phyloP scores from a whole-genome alignment of 2,113 vertebrate genomes.

The Circaetus gallicus region DNA sequence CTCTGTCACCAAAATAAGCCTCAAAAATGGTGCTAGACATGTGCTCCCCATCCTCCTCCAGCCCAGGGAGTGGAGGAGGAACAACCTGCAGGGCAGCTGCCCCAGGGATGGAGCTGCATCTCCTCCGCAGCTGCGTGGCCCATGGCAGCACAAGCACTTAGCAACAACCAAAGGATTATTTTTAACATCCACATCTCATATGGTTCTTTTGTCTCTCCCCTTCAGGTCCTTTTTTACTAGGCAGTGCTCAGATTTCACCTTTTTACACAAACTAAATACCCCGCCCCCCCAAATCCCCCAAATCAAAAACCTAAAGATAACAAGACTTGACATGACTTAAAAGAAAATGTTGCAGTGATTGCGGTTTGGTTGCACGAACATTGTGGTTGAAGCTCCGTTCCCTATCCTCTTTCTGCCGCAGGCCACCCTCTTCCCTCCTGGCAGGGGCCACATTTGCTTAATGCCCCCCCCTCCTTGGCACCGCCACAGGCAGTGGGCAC shows the following conservation, averaged over 20 bases:
- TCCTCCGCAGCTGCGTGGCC: background rate
- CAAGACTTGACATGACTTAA: background rate
- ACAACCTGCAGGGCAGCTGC: accelerated
- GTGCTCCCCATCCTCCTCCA: background rate
- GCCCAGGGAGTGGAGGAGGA: background rate
- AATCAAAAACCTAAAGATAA: background rate
- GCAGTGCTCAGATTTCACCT: background rate
- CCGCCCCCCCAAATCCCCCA: background rate
- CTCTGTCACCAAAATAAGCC: background rate
- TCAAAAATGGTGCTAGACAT: background rate
- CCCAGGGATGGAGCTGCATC: accelerated
- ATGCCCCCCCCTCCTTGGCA: background rate
- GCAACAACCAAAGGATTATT: background rate
- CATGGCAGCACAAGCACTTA: background rate
- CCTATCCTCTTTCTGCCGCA: background rate
- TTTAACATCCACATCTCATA: background rate
- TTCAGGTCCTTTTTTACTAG: background rate
- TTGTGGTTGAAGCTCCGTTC: conserved; percentile 10
- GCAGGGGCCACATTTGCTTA: background rate
- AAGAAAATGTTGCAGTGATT: background rate
- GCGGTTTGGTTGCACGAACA: background rate
- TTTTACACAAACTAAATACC: background rate
- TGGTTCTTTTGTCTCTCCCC: background rate
- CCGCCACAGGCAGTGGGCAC: background rate
- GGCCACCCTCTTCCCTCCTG: background rate